A percentile compares a stretch with the other conserved stretches of the same genome.
Evolutionary conservation across 2,888 invertebrate genomes (phyloP).

Genomic region (Aphrophora alni): DNA sequence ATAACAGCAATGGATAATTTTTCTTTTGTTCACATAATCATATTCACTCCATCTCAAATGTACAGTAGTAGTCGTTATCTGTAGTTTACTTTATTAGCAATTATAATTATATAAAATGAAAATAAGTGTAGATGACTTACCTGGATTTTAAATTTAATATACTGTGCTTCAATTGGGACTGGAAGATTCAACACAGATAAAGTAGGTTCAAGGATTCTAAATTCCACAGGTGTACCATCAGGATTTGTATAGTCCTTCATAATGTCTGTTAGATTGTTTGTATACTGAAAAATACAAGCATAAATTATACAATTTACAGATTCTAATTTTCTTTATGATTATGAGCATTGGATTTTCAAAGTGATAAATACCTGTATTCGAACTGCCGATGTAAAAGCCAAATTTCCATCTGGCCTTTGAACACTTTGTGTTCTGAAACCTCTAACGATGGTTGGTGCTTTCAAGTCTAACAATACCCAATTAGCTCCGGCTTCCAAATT

Average conservation of each 20-base stretch:
- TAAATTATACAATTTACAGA: not conserved
- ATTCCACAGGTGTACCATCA: constrained; percentile 91
- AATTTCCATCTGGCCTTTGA: constrained; percentile 77
- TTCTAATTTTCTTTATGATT: too few species aligned
- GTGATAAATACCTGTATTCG: constrained; percentile 64
- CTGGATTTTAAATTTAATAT: constrained; percentile 80
- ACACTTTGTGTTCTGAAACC: constrained; percentile 93
- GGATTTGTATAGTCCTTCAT: constrained; percentile 93
- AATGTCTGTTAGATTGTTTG: constrained; percentile 85
- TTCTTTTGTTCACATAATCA: too few species aligned
- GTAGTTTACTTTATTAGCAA: too few species aligned
- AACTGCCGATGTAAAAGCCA: constrained; percentile 90
- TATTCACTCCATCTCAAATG: too few species aligned
- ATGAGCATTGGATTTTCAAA: not conserved
- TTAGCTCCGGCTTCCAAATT: constrained; percentile 85
- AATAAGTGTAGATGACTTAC: too few species aligned
- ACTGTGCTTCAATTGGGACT: constrained; percentile 89
- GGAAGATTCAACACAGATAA: constrained; percentile 90
- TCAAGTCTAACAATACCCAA: constrained; percentile 86
- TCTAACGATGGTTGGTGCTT: constrained; percentile 86
- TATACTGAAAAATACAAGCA: constrained; percentile 66
- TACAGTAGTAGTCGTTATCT: too few species aligned
- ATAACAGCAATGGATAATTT: too few species aligned
- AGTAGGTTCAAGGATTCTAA: constrained; percentile 86
- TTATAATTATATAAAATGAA: too few species aligned